Base-by-base conservation (phyloP, 2,797 vertebrate genomes). In the Kryptolebias ocellatus region DNA sequence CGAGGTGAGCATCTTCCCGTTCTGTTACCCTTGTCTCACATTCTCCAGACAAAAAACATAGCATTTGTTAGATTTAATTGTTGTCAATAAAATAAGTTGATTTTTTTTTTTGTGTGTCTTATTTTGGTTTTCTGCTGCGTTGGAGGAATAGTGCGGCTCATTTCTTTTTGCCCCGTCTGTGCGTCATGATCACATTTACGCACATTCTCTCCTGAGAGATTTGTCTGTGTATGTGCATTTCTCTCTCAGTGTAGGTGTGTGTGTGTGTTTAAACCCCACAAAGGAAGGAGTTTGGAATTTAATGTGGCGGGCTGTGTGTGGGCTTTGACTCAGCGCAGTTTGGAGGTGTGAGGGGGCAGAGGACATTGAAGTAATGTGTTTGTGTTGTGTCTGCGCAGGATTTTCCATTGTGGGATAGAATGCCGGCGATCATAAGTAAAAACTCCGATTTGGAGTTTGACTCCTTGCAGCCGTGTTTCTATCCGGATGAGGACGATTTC, bases 401-500 rank as follows among this genome's bases (percentile, higher is more conserved):
- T 85, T 80, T 81, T 69, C 56, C 54, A 81, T 64, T 78, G 83
- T 73, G 80, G 89, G 83, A 88, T 74, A 92, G 86, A 92, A 98
- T 98, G 97, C 97, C 96, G 68, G 95, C 95, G 82, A 94, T 95
- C 92, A 89, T 94, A 85, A 94, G 94, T 92, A 98, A 97, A 94
- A 97, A 96, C 92, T 95, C 96, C 60, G 97, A 99, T 84, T 88
- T 98, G 92, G 97, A 99, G 93, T 99, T 98, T 79, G 97, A 98
- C 94, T 98, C 96, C 63, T 90, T 98, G 89, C 98, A 98, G 88
- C 97, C 97, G 60, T 99, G 97, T 86, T 99, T 99, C 91, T 98
- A 97, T 79, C 97, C 97, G 49, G 98, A 99, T 80, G 98, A 99
- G 92, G 97, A 98, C 90, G 96, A 98, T 90, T 98, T 98, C 95